Percentiles rank a stretch among this genome's conserved stretches.
Evolutionary conservation across 2,113 vertebrate genomes (phyloP).

Genomic region (Lota lota): DNA sequence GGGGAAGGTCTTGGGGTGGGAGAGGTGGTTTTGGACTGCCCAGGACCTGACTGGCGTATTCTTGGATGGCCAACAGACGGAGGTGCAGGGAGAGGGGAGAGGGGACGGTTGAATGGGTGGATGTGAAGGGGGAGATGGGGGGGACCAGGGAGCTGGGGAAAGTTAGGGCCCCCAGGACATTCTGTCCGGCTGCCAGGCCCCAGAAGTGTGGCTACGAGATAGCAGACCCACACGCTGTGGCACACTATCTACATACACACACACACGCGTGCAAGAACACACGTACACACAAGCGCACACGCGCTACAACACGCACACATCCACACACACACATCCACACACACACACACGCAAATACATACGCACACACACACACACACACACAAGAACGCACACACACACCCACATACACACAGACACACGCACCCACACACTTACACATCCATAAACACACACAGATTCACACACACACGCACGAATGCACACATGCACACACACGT

Average conservation of each 20-base stretch:
- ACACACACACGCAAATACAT: constrained; percentile 19
- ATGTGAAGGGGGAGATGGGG: constrained; percentile 34
- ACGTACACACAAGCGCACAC: constrained; percentile 4
- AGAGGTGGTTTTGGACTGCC: constrained; percentile 64
- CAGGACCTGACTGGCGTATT: constrained; percentile 68
- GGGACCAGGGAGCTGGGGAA: constrained; percentile 40
- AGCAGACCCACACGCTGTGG: constrained; percentile 59
- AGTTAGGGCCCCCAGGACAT: constrained; percentile 67
- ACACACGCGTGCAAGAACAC: constrained; percentile 8
- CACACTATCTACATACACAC: constrained; percentile 24
- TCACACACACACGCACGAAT: too few species aligned
- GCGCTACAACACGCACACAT: constrained; percentile 7
- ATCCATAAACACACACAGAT: constrained; percentile 1
- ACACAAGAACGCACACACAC: neutral
- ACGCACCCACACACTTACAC: constrained; percentile 9
- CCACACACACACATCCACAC: constrained; percentile 27
- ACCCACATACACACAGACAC: constrained; percentile 34
- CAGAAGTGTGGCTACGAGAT: constrained; percentile 72
- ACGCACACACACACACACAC: neutral
- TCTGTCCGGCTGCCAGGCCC: constrained; percentile 66
- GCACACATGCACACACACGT: constrained; percentile 8
- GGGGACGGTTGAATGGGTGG: constrained; percentile 37
- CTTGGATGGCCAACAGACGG: constrained; percentile 66
- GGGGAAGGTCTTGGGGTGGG: constrained; percentile 24
- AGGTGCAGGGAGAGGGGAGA: constrained; percentile 24